These are phyloP conservation scores for Istiophorus platypterus DNA, from an alignment of 2,113 vertebrate species.

Conservation along the genomic window DNA sequence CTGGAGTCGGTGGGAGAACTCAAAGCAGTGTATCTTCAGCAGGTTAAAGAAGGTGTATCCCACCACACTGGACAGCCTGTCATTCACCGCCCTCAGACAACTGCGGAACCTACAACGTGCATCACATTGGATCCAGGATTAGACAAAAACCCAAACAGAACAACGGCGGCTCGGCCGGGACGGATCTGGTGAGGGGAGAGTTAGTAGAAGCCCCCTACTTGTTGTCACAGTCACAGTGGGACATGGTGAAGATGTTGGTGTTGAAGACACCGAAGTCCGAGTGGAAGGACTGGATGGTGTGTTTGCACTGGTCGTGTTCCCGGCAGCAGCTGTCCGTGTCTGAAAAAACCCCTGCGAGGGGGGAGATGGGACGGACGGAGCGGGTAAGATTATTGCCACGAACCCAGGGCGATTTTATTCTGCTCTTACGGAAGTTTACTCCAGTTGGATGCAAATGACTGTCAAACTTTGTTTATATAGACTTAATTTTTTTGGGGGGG, in stretches of 20 bases:
- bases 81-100: conserved; percentile 84
- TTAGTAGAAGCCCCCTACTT: conserved; percentile 79
- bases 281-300: conserved; percentile 86
- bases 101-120: conserved; percentile 83
- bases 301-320: conserved; percentile 89
- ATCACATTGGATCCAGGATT: background rate
- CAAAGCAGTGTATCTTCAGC: conserved; percentile 90
- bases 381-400: background rate
- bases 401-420: too few relatives aligned
- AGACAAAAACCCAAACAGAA: background rate
- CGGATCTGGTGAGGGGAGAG: background rate
- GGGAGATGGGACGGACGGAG: background rate
- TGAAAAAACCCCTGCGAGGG: conserved; percentile 86
- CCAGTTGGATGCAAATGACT: background rate
- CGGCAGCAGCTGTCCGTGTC: conserved; percentile 90
- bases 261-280: conserved; percentile 90
- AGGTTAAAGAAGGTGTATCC: conserved; percentile 90
- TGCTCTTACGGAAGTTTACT: background rate
- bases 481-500: background rate
- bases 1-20: conserved; percentile 83
- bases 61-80: conserved; percentile 86
- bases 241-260: conserved; percentile 90
- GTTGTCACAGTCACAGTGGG: conserved; percentile 91
- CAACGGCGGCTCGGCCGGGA: too few relatives aligned
- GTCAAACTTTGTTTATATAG: background rate